Evolutionary conservation across 2,113 vertebrate genomes (phyloP), one percentile per base, ranked within the genome.

Genomic region (Pseudopipra pipra): DNA sequence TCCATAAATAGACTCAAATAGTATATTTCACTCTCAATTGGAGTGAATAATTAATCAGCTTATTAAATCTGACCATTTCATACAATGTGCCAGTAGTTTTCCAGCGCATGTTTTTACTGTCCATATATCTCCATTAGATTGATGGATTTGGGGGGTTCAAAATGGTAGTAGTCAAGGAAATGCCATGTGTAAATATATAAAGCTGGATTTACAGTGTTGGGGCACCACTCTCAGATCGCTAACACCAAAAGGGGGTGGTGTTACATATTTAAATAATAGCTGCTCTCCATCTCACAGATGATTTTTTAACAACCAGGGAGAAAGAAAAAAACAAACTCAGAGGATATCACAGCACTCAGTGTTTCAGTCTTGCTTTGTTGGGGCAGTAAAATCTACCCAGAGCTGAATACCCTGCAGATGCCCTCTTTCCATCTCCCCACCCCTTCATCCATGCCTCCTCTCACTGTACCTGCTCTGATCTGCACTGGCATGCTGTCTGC

Each of bases 1-100:
- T 92, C 82, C 87, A 72, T 89, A 95, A 96, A 96, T 66, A 92
- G 79, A 73, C 72, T 94, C 65, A 79, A 87, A 86, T 74, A 89
- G 44, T 71, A 58, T 76, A 83, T 96, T 89, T 93, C 74, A 89
- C 71, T 97, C 77, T 97, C 46, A 61, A 35, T 78, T 85, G 68
- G 49, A 93, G 89, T 92, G 92, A 97, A 95, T 94, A 96, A 97
- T 97, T 96, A 95, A 96, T 96, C 93, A 94, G 79, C 55, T 94
- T 93, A 95, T 96, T 95, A 96, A 93, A 97, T 95, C 82, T 66
- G 80, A 94, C 93, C 9, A n/a, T 95, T 95, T 87, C 74, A 46
- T 68, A 77, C 91, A 81, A 55, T 7, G 30, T 95, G 86, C 83
- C 70, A 63, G 89, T 85, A 84, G 89, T 94, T 96, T 90, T 66